A percentile compares a stretch with the other conserved stretches of the same genome.
Conservation (phyloP, 2,113 vertebrate species). For the Saccopteryx leptura region DNA sequence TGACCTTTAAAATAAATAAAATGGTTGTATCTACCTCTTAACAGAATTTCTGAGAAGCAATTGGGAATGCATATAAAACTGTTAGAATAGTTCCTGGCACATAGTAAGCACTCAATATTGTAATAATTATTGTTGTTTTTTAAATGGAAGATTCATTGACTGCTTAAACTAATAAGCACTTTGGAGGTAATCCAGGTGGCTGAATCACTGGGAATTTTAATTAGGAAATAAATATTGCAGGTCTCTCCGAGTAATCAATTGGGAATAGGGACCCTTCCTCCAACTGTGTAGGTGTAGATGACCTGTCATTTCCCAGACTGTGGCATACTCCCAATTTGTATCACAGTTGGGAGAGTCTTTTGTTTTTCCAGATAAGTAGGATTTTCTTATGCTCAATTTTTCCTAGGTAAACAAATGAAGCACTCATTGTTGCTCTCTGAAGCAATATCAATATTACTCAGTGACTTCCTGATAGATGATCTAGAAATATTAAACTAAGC, state of each 20-base stretch:
- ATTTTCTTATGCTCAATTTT: not conserved
- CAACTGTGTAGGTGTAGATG: not conserved
- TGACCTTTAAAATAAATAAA: slow-evolving; percentile 12
- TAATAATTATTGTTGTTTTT: slow-evolving; percentile 21
- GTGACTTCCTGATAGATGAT: not conserved
- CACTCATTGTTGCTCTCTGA: not conserved
- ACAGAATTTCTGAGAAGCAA: not conserved
- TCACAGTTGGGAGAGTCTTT: not conserved
- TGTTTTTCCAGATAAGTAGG: not conserved
- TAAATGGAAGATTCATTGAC: not conserved
- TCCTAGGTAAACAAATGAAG: not conserved
- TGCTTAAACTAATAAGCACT: not conserved
- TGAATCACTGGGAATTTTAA: slow-evolving; percentile 15
- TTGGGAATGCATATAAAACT: not conserved
- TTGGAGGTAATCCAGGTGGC: not conserved
- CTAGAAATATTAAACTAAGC: slow-evolving; percentile 12
- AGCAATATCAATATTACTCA: not conserved
- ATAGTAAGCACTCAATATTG: not conserved
- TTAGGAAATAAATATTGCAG: not conserved
- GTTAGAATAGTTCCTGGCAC: not conserved
- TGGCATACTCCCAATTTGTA: not conserved
- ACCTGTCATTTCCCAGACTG: not conserved
- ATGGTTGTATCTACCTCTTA: not conserved
- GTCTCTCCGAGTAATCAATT: not conserved
- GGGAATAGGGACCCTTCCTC: not conserved